phyloP scores from a whole-genome alignment of 2,797 vertebrate genomes.

The Gobio occitaniae region DNA sequence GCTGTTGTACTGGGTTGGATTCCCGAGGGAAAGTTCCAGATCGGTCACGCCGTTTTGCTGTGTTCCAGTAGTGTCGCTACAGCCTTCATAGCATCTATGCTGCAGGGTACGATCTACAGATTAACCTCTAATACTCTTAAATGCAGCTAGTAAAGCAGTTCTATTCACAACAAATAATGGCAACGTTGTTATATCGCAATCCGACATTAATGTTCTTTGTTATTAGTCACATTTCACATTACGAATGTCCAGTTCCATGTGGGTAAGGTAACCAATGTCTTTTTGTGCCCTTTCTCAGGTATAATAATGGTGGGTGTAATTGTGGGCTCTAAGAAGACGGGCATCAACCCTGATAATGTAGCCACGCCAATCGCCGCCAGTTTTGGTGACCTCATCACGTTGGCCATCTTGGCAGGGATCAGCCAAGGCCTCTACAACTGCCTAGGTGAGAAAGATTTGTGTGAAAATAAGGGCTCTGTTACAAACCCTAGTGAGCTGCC shows the following conservation, averaged over 20 bases:
- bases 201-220: neutral
- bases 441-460: conserved; percentile 82
- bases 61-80: conserved; percentile 97
- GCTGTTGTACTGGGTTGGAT: conserved; percentile 94
- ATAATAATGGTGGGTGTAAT: conserved; percentile 98
- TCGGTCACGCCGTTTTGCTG: conserved; percentile 89
- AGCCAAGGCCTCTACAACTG: conserved; percentile 95
- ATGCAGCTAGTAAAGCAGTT: neutral
- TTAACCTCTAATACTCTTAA: conserved; percentile 18
- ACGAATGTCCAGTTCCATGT: neutral
- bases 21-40: conserved; percentile 92
- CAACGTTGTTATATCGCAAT: neutral
- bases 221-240: neutral
- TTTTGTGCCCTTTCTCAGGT: conserved; percentile 71
- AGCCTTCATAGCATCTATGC: conserved; percentile 93
- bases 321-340: conserved; percentile 95
- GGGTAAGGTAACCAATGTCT: neutral
- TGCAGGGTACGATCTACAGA: conserved; percentile 80
- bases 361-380: conserved; percentile 97
- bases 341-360: conserved; percentile 97
- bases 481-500: neutral
- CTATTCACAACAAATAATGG: conserved; percentile 1
- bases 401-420: conserved; percentile 96
- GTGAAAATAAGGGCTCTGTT: neutral
- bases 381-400: conserved; percentile 95